phyloP scores from a whole-genome alignment of 2,888 invertebrate species.

The Dorcus hopei region DNA sequence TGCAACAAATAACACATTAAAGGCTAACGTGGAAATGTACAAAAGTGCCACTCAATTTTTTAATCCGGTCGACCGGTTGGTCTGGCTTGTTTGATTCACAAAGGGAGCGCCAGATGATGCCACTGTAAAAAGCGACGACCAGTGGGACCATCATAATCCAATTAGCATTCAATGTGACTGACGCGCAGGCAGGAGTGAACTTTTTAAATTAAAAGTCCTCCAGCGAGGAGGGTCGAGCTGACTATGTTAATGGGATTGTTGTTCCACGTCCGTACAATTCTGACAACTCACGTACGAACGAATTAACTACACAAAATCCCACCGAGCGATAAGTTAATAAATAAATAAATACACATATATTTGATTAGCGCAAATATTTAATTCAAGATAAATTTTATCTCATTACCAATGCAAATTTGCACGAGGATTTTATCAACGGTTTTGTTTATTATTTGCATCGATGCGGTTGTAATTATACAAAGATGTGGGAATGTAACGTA shows the following conservation, averaged over 20 bases:
- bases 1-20: slow-evolving; percentile 3
- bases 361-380: no score
- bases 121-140: slow-evolving; percentile 38
- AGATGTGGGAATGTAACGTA: no score
- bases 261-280: slow-evolving; percentile 31
- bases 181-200: slow-evolving; percentile 40
- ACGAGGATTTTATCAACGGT: no score
- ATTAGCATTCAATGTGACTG: slow-evolving; percentile 45
- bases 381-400: no score
- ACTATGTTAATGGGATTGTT: slow-evolving; percentile 40
- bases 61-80: slow-evolving; percentile 32
- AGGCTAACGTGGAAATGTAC: background rate
- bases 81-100: slow-evolving; percentile 36
- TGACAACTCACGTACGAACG: slow-evolving; percentile 8
- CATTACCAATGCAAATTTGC: no score
- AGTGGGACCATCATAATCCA: slow-evolving; percentile 44
- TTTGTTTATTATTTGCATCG: no score
- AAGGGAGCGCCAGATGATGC: slow-evolving; percentile 42
- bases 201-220: slow-evolving; percentile 45
- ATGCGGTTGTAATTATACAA: no score
- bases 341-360: no score
- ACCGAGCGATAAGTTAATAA: no score
- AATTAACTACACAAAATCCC: no score
- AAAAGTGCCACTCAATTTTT: slow-evolving; percentile 2
- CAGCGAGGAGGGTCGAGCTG: slow-evolving; percentile 25